Evolutionary conservation across 1,140 invertebrate genomes (phyloP).

Genomic region (Phenacoccus solenopsis): DNA sequence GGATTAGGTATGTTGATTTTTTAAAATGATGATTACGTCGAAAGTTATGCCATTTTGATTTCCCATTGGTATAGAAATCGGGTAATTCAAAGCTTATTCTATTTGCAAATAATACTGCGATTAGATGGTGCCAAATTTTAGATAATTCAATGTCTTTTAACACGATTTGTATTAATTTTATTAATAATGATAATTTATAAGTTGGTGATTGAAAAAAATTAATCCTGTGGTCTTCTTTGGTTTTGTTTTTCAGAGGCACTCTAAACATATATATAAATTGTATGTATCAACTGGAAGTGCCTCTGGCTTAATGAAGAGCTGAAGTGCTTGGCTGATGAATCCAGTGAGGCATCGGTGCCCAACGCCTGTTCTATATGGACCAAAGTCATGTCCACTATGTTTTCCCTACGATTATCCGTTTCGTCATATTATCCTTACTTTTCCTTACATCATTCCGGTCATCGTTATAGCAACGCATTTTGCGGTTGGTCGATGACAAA

Average conservation of each 20-base stretch:
- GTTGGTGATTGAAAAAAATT: too few species aligned
- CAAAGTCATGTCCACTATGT: not conserved
- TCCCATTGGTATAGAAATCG: too few species aligned
- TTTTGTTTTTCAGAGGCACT: constrained; percentile 14
- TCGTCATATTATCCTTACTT: not conserved
- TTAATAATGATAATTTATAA: too few species aligned
- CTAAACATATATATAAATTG: not conserved
- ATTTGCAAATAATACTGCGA: too few species aligned
- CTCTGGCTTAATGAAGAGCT: not conserved
- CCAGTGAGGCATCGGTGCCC: constrained; percentile 5
- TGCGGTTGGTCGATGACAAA: not conserved
- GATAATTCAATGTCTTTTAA: too few species aligned
- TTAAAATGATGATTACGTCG: too few species aligned
- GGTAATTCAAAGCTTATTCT: too few species aligned
- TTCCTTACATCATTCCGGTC: not conserved
- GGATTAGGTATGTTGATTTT: constrained; percentile 69
- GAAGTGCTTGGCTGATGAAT: not conserved
- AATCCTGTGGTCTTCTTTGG: not conserved
- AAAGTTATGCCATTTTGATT: too few species aligned
- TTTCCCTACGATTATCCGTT: not conserved
- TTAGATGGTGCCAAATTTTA: too few species aligned
- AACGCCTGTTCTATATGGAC: constrained; percentile 8
- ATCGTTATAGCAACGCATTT: not conserved
- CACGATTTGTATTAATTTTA: too few species aligned
- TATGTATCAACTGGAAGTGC: not conserved